Evolutionary conservation across 2,797 vertebrate species (phyloP), one percentile per base, ranked within the genome.

Genomic region (Cirrhinus mrigala): DNA sequence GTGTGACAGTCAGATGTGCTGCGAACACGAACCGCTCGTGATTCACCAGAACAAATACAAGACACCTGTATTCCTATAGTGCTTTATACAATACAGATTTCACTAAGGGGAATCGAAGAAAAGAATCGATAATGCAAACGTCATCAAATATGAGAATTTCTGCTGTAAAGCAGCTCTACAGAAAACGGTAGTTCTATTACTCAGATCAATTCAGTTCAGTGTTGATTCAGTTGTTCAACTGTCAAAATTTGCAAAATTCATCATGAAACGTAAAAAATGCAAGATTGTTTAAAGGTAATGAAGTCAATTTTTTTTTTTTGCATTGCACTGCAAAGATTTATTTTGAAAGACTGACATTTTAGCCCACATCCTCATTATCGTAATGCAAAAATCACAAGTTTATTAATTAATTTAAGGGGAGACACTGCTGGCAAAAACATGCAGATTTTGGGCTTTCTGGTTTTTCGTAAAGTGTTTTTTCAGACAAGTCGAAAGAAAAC

Each of bases 1-100:
- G 93, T 92, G 89, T 94, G 90, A 91, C 94, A 95, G 93, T 96
- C 94, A 96, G 97, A 96, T 97, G 97, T 97, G 97, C 96, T 97
- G 96, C 97, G 95, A 96, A 95, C 4, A 29, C 15, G 1, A 29
- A 12, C 24, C 8, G 48, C 73, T 22, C 50, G 9, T 12, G 6
- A 29, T 15, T 76, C 20, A 76, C 29, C 74, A 46, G 29, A 37
- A 33, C 1, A 18, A 37, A 68, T 1, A 20, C 7, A 37, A 18
- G 33, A 27, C 14, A 29, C 15, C 24, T 27, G 24, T 29, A 15
- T 64, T 29, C 15, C 12, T 27, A 62, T 27, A 27, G 58, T 10
- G 5, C 58, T 24, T 60, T 62, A 56, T 56, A 27, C n/a, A 62
- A 14, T 6, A 6, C n/a, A 27, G n/a, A 62, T 62, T 62, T 62